Conservation (phyloP, 2,888 invertebrate species). For the Cephus spinipes region DNA sequence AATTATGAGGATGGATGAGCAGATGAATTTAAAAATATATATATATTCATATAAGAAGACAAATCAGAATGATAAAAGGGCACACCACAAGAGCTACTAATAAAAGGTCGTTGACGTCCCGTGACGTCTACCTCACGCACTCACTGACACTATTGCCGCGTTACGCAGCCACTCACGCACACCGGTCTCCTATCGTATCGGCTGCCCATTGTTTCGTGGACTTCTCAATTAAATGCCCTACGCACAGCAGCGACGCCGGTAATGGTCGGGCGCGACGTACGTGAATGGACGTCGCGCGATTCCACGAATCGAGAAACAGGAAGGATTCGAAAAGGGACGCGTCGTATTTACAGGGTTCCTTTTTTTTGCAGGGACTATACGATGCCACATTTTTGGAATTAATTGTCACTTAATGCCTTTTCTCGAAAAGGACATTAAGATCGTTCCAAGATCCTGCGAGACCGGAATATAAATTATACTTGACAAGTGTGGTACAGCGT, state of each 20-base stretch:
- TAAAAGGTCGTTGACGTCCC: constrained; percentile 51
- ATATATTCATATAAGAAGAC: constrained; percentile 33
- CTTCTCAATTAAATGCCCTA: constrained; percentile 53
- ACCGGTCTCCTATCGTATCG: constrained; percentile 25
- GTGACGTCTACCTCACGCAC: constrained; percentile 37
- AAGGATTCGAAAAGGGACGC: constrained; percentile 43
- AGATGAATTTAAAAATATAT: background rate
- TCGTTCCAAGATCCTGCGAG: background rate
- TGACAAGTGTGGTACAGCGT: background rate
- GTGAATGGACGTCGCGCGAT: constrained; percentile 46
- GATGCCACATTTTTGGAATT: constrained; percentile 38
- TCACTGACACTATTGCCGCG: background rate
- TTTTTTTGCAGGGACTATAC: background rate
- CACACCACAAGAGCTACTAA: constrained; percentile 28
- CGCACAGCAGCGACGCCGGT: constrained; percentile 26
- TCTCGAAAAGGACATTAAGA: constrained; percentile 57
- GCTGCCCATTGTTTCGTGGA: constrained; percentile 40
- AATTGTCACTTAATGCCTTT: constrained; percentile 52
- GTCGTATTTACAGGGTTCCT: background rate
- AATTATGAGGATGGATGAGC: background rate
- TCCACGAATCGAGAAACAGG: constrained; percentile 59
- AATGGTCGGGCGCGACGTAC: constrained; percentile 23
- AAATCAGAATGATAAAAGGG: constrained; percentile 49
- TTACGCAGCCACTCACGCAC: background rate
- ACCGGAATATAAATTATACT: background rate